Evolutionary conservation across 2,888 invertebrate genomes (phyloP).

Genomic region (Clanis bilineata): DNA sequence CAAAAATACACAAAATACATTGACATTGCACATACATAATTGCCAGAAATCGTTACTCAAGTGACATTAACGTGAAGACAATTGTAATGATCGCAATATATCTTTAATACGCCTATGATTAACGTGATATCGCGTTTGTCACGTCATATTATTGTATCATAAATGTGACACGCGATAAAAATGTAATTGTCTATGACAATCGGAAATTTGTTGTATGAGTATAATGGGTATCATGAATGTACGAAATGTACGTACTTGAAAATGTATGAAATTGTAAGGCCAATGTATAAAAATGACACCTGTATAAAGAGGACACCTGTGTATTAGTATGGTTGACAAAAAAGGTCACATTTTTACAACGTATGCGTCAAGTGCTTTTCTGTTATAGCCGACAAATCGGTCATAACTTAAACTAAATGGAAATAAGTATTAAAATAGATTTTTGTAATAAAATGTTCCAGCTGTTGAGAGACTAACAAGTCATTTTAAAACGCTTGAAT

Average conservation of each 20-base stretch:
- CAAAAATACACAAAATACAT: too few relatives aligned
- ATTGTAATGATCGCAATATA: neutral
- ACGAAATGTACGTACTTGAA: neutral
- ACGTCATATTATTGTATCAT: neutral
- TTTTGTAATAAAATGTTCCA: neutral
- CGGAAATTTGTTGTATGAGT: neutral
- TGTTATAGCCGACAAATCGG: neutral
- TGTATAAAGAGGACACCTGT: too few relatives aligned
- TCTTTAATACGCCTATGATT: neutral
- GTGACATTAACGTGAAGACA: too few relatives aligned
- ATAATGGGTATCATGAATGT: neutral
- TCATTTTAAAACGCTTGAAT: constrained; percentile 3
- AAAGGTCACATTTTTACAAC: too few relatives aligned
- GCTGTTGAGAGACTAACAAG: neutral
- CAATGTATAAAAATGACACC: neutral
- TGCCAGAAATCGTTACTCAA: too few relatives aligned
- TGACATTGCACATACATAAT: too few relatives aligned
- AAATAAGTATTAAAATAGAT: neutral
- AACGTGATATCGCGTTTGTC: neutral
- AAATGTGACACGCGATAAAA: neutral
- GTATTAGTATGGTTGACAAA: too few relatives aligned
- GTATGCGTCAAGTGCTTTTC: too few relatives aligned
- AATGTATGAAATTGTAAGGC: neutral
- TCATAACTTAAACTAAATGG: neutral
- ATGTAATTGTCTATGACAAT: constrained; percentile 9